Evolutionary conservation across 2,113 vertebrate species (phyloP).

Genomic region (Oreochromis spilurus): DNA sequence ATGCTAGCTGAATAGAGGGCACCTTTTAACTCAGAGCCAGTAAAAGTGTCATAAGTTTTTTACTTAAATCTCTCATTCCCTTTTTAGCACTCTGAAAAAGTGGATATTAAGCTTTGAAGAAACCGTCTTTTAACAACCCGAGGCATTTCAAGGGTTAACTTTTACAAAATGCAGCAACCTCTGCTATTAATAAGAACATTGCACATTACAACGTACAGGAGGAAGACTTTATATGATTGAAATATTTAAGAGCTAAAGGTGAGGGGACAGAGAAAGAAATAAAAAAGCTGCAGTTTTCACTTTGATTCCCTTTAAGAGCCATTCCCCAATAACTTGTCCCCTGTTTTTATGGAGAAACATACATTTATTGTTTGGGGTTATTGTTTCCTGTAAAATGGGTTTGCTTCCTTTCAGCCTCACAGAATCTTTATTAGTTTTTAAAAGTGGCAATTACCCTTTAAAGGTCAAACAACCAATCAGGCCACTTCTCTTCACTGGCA

Average conservation of each 20-base stretch:
- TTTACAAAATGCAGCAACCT: conserved; percentile 13
- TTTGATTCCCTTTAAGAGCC: conserved; percentile 49
- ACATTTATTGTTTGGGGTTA: conserved; percentile 67
- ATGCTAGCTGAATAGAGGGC: conserved; percentile 40
- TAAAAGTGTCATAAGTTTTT: conserved; percentile 46
- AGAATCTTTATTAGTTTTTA: conserved; percentile 64
- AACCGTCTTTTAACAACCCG: neutral
- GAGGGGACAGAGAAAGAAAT: conserved; percentile 1
- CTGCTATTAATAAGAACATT: conserved; percentile 34
- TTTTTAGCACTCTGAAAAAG: conserved; percentile 32
- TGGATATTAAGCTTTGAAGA: conserved; percentile 15
- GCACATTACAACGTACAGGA: conserved; percentile 20
- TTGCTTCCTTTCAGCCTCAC: conserved; percentile 51
- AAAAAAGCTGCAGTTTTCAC: conserved; percentile 22
- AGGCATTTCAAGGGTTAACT: conserved; percentile 9
- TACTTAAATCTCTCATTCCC: conserved; percentile 32
- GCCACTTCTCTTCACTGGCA: conserved; percentile 46
- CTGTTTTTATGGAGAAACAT: conserved; percentile 63
- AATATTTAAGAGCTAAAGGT: conserved; percentile 43
- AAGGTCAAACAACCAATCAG: conserved; percentile 74
- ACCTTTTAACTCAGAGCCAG: conserved; percentile 56
- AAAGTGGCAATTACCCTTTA: conserved; percentile 76
- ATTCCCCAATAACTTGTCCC: conserved; percentile 37
- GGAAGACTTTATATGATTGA: conserved; percentile 46
- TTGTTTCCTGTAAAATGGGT: conserved; percentile 56